These are phyloP conservation scores for Drosophila yakuba DNA, from an alignment of 1,140 invertebrate species.

Conservation along the genomic window DNA sequence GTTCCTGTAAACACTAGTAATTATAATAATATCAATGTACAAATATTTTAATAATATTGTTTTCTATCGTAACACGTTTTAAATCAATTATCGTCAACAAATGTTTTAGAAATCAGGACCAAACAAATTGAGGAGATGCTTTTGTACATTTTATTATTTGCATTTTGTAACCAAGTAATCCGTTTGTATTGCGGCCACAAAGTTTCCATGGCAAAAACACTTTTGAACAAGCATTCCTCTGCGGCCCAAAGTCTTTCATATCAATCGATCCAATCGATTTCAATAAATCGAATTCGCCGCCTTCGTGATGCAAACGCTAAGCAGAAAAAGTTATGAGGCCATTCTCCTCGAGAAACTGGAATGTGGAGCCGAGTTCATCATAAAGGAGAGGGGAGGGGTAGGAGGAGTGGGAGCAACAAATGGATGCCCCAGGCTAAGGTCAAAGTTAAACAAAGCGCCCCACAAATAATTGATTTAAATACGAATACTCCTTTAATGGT, in stretches of 20 bases:
- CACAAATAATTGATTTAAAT: slow-evolving; percentile 84
- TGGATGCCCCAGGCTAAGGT: slow-evolving; percentile 76
- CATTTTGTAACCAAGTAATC: neutral
- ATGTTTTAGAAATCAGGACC: too few species aligned
- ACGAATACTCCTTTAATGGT: slow-evolving; percentile 67
- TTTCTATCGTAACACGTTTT: too few species aligned
- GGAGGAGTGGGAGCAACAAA: slow-evolving; percentile 46
- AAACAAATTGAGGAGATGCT: too few species aligned
- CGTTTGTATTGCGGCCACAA: slow-evolving; percentile 8
- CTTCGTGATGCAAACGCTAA: slow-evolving; percentile 52
- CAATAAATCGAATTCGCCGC: slow-evolving; percentile 52
- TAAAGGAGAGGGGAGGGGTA: slow-evolving; percentile 4
- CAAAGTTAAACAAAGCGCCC: slow-evolving; percentile 79
- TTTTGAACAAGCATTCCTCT: slow-evolving; percentile 11
- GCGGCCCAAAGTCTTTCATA: slow-evolving; percentile 10
- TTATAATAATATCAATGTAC: too few species aligned
- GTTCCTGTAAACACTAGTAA: too few species aligned
- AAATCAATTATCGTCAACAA: too few species aligned
- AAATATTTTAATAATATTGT: too few species aligned
- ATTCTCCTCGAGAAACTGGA: slow-evolving; percentile 62
- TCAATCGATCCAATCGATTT: slow-evolving; percentile 50
- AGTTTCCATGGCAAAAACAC: slow-evolving; percentile 3
- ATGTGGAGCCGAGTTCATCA: slow-evolving; percentile 72
- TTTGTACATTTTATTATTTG: too few species aligned
- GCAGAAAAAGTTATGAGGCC: slow-evolving; percentile 56